A percentile compares a stretch with the other conserved stretches of the same genome.
phyloP scores from a whole-genome alignment of 2,797 vertebrate species.

The Strix occidentalis region DNA sequence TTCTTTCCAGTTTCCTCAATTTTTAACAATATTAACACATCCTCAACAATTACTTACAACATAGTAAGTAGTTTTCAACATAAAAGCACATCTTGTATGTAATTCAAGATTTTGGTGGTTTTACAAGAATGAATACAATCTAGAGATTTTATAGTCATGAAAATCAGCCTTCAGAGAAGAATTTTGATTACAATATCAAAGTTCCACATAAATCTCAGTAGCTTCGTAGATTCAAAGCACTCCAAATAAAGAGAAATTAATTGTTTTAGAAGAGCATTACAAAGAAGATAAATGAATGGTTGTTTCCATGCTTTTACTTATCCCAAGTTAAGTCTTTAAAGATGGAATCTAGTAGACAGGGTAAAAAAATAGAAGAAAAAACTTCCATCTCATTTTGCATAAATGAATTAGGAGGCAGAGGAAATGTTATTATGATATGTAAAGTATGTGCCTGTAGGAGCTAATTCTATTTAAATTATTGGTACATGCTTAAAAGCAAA shows the following conservation, averaged over 20 bases:
- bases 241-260: not conserved
- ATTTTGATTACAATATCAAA: not conserved
- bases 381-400: not conserved
- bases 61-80: not conserved
- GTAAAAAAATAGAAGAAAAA: not conserved
- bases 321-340: too few species aligned
- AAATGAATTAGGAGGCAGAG: not conserved
- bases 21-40: not conserved
- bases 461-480: not conserved
- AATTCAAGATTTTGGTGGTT: not conserved
- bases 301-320: not conserved
- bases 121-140: not conserved
- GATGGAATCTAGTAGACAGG: not conserved
- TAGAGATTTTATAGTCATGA: not conserved
- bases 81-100: not conserved
- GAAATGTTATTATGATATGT: not conserved
- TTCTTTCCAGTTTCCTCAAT: not conserved
- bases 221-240: not conserved
- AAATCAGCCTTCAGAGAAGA: not conserved
- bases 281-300: not conserved
- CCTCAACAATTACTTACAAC: not conserved
- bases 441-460: not conserved
- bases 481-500: not conserved
- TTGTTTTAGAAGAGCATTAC: not conserved
- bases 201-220: not conserved